These are phyloP conservation scores for Onychomys arenicola DNA, from an alignment of 2,797 vertebrate species.

Conservation along the genomic window DNA sequence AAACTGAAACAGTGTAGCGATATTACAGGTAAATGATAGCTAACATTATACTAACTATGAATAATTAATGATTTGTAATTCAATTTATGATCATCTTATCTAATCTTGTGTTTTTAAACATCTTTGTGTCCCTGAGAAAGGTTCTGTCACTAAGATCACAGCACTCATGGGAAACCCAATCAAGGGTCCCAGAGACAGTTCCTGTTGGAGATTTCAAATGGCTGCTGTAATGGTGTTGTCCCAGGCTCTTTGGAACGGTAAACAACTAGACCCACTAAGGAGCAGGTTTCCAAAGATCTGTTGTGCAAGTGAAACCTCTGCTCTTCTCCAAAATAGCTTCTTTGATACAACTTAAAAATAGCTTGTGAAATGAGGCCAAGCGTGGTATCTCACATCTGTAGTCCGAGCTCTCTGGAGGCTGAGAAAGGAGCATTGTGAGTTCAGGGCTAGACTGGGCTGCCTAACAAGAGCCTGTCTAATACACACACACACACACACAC, in stretches of 20 bases:
- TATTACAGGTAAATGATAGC: constrained; percentile 35
- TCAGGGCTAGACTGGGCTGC: neutral
- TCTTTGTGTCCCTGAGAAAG: constrained; percentile 32
- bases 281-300: constrained; percentile 39
- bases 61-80: neutral
- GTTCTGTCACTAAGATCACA: neutral
- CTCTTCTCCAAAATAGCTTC: constrained; percentile 3
- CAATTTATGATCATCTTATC: neutral
- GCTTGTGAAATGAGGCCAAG: neutral
- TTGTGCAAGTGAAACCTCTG: neutral
- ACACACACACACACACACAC: no score
- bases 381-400: neutral
- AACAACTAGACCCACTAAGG: constrained; percentile 3
- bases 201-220: constrained; percentile 39
- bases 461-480: neutral
- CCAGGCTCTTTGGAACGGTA: neutral
- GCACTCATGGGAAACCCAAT: constrained; percentile 7
- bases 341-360: neutral
- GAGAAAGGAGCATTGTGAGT: neutral
- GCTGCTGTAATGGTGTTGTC: neutral
- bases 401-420: no score
- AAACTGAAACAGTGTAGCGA: constrained; percentile 2
- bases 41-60: neutral
- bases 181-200: neutral
- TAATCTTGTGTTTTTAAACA: neutral